Evolutionary conservation across 1,140 invertebrate species (phyloP).

Genomic region (Drosophila dunni): DNA sequence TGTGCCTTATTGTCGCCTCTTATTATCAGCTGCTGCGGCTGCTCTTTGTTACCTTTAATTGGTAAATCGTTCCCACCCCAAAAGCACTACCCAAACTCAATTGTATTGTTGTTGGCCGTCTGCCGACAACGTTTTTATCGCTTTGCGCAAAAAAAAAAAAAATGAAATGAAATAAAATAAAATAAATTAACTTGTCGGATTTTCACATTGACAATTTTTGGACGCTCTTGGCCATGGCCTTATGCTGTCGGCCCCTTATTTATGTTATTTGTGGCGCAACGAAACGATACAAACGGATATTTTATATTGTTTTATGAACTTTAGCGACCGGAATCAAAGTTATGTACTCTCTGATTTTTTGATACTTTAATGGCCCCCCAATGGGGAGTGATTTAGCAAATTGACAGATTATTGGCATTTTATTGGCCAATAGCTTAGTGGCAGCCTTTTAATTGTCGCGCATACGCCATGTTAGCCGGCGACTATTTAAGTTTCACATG

Average conservation of each 20-base stretch:
- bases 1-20: constrained; percentile 41
- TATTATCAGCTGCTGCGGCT: constrained; percentile 55
- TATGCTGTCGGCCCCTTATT: constrained; percentile 24
- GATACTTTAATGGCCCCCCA: constrained; percentile 54
- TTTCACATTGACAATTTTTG: constrained; percentile 71
- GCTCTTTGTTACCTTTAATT: constrained; percentile 77
- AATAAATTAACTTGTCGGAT: constrained; percentile 75
- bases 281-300: constrained; percentile 46
- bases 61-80: constrained; percentile 50
- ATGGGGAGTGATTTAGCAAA: constrained; percentile 75
- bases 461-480: constrained; percentile 29
- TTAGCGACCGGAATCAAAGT: constrained; percentile 42
- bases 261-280: constrained; percentile 30
- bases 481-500: not conserved
- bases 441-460: constrained; percentile 48
- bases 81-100: not conserved
- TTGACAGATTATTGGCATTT: constrained; percentile 76
- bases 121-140: constrained; percentile 46
- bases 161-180: constrained; percentile 19
- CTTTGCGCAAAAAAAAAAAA: constrained; percentile 43
- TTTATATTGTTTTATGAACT: constrained; percentile 79
- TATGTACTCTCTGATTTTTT: constrained; percentile 17
- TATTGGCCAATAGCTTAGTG: constrained; percentile 47
- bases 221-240: constrained; percentile 49
- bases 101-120: constrained; percentile 26